Base-by-base conservation (phyloP, 2,888 invertebrate species). In the Drosophila paucipuncta region DNA sequence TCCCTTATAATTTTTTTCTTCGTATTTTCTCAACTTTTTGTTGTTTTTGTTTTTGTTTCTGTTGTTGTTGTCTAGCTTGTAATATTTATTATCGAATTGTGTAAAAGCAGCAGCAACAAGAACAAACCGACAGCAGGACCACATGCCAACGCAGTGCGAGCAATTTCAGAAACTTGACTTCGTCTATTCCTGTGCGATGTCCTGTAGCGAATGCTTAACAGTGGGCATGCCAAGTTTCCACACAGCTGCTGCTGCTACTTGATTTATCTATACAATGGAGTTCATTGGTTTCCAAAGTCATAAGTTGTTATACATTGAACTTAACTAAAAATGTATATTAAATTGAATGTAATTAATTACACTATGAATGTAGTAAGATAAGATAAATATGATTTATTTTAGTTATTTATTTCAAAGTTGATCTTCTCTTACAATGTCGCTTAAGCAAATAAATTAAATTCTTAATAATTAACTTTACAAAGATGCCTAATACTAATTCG, bases 61-160 rank as follows among this genome's bases (percentile, higher is more conserved):
- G n/a, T 35, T 61, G 28, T 71, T 81, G 73, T 85, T 76, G 85
- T 90, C 90, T 90, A 82, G 88, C 90, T 90, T 85, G 85, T 90
- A 85, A 89, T 90, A 85, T 85, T 85, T 85, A 90, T 85, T 85
- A 90, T 90, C 88, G 90, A 85, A 90, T 85, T 85, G 84, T 82
- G 82, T 77, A 82, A 76, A 71, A 72, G 57, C 53, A 70, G 69
- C 67, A 71, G 52, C 39, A 71, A 60, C 55, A 60, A 62, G 50
- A 61, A 54, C 41, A 39, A 52, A 33, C 31, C 47, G 33, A 35
- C 59, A 54, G 39, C 58, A 47, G 54, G 41, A 74, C 61, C 68
- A 74, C 75, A 82, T 82, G 89, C 80, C 85, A 85, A 80, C 78
- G 75, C 78, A 85, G 73, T 77, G 83, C 76, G 63, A 89, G 75